Conservation (phyloP, 2,888 invertebrate genomes). For the Drosophila neonasuta region DNA sequence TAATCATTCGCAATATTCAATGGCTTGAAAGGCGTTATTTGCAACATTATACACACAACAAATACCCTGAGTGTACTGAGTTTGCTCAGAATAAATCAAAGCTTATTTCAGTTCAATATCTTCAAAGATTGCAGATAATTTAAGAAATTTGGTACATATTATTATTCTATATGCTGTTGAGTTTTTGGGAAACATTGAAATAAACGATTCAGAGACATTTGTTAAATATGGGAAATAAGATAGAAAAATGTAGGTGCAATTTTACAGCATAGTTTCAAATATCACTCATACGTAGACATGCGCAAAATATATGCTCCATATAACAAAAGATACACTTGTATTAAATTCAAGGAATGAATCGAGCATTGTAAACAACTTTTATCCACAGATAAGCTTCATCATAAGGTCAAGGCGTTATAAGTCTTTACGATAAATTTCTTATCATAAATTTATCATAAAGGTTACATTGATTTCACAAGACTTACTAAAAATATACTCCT, state of each 20-base stretch:
- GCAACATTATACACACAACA: neutral
- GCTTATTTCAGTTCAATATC: neutral
- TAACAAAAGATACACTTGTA: too few species aligned
- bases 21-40: constrained; percentile 47
- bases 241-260: neutral
- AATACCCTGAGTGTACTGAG: constrained; percentile 40
- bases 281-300: too few species aligned
- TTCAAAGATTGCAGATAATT: neutral
- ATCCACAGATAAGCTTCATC: neutral
- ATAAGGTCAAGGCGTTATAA: neutral
- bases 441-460: neutral
- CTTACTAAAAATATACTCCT: neutral
- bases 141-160: neutral
- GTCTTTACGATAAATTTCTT: neutral
- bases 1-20: too few species aligned
- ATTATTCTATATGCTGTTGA: neutral
- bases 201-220: neutral
- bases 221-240: neutral
- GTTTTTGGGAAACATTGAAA: neutral
- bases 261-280: too few species aligned
- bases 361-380: neutral
- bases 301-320: too few species aligned
- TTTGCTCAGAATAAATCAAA: neutral
- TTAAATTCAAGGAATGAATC: neutral
- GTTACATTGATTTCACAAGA: neutral